Percentiles rank a stretch among this genome's conserved stretches.
Conservation (phyloP, 2,888 invertebrate species). For the Ochropleura plecta region DNA sequence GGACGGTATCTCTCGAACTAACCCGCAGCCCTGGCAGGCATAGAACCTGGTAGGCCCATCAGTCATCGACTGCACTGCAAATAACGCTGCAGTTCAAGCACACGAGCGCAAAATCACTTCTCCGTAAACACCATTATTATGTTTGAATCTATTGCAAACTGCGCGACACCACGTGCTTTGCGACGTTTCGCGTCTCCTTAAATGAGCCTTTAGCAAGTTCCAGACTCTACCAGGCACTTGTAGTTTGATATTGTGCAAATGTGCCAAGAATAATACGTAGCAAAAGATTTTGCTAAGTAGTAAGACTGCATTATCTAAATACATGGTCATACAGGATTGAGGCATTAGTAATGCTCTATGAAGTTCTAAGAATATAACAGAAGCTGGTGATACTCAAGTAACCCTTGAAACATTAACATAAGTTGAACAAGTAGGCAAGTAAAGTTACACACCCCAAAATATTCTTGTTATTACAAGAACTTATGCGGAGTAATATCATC, state of each 20-base stretch:
- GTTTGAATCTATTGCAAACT: too few species aligned
- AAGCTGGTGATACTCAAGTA: not conserved
- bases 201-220: not conserved
- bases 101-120: too few species aligned
- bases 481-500: constrained; percentile 37
- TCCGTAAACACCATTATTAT: too few species aligned
- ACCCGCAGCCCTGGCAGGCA: too few species aligned
- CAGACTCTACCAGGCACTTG: not conserved
- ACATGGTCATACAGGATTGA: not conserved
- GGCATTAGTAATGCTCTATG: not conserved
- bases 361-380: not conserved
- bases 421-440: constrained; percentile 17
- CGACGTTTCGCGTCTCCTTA: too few species aligned
- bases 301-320: not conserved
- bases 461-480: constrained; percentile 35
- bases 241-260: not conserved
- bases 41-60: too few species aligned
- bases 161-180: too few species aligned
- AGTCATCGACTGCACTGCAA: too few species aligned
- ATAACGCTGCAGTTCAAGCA: too few species aligned
- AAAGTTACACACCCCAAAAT: constrained; percentile 28
- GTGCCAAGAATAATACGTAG: not conserved
- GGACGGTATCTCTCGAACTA: too few species aligned
- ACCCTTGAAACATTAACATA: constrained; percentile 16
- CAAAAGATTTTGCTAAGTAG: not conserved